Percentiles rank a stretch among this genome's conserved stretches.
These are phyloP conservation scores for Drosophila ambigua DNA, from an alignment of 1,140 invertebrate species.

Conservation along the genomic window DNA sequence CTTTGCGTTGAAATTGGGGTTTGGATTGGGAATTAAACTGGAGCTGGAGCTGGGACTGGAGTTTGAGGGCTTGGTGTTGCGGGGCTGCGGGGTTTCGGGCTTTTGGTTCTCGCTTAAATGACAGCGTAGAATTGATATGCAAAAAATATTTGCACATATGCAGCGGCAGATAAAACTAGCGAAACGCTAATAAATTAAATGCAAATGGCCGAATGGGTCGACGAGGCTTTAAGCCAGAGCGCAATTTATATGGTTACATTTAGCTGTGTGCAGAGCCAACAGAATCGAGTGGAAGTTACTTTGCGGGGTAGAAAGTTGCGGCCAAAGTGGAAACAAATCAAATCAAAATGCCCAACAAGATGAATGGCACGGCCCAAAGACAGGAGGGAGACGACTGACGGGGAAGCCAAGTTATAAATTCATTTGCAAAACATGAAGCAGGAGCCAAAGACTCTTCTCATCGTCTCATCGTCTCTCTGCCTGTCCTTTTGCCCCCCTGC, in stretches of 20 bases:
- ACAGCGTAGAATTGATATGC: slow-evolving; percentile 39
- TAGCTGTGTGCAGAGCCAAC: background rate
- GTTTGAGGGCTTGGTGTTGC: no score
- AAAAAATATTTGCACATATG: slow-evolving; percentile 49
- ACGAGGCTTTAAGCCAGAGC: slow-evolving; percentile 24
- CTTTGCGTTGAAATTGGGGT: slow-evolving; percentile 16
- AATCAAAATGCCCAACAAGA: slow-evolving; percentile 55
- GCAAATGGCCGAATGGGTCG: slow-evolving; percentile 31
- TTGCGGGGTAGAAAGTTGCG: slow-evolving; percentile 29
- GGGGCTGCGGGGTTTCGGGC: background rate
- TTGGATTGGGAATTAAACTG: no score
- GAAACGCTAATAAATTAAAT: slow-evolving; percentile 42
- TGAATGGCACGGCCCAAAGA: slow-evolving; percentile 21
- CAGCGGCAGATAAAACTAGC: slow-evolving; percentile 38
- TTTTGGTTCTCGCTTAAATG: slow-evolving; percentile 33
- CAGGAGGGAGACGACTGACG: slow-evolving; percentile 5
- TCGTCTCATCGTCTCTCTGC: no score
- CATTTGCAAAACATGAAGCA: slow-evolving; percentile 50
- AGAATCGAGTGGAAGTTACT: no score
- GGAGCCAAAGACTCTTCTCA: slow-evolving; percentile 7
- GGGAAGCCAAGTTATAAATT: slow-evolving; percentile 55
- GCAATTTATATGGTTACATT: slow-evolving; percentile 48
- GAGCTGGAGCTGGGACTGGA: no score
- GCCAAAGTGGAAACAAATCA: slow-evolving; percentile 53
- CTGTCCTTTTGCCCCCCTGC: no score